These are phyloP conservation scores for Gnathochromis pfefferi DNA, from an alignment of 2,113 vertebrate species.

Conservation along the genomic window DNA sequence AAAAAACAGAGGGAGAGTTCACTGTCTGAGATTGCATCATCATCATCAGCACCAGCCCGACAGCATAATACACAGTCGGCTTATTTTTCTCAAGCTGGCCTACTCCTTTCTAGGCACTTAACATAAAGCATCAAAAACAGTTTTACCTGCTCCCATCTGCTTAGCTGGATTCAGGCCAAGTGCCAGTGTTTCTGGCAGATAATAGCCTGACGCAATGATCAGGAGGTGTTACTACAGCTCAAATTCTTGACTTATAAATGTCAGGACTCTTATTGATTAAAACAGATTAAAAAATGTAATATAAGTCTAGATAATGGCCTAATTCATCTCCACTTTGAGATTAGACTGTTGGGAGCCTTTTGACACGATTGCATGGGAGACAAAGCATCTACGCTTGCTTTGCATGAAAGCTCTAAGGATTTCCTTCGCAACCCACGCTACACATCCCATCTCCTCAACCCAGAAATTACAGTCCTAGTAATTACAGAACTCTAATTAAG, in stretches of 20 bases:
- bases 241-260: slow-evolving; percentile 6
- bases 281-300: slow-evolving; percentile 17
- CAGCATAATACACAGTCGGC: slow-evolving; percentile 40
- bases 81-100: slow-evolving; percentile 30
- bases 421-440: slow-evolving; percentile 22
- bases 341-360: slow-evolving; percentile 17
- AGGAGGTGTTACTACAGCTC: not conserved
- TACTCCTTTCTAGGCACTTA: slow-evolving; percentile 20
- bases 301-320: slow-evolving; percentile 30
- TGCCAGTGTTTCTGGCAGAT: slow-evolving; percentile 20
- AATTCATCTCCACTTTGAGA: slow-evolving; percentile 41
- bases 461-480: slow-evolving; percentile 59
- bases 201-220: not conserved
- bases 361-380: slow-evolving; percentile 26
- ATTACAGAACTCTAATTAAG: slow-evolving; percentile 68
- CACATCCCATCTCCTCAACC: slow-evolving; percentile 36
- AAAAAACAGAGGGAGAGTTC: slow-evolving; percentile 34
- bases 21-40: slow-evolving; percentile 52
- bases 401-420: slow-evolving; percentile 41
- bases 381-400: slow-evolving; percentile 16
- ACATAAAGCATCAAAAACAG: slow-evolving; percentile 26
- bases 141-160: slow-evolving; percentile 33
- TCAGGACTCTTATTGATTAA: slow-evolving; percentile 21
- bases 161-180: slow-evolving; percentile 9
- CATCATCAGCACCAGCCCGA: slow-evolving; percentile 12